Base-by-base conservation (phyloP, 2,113 vertebrate species). In the Globicephala melas region DNA sequence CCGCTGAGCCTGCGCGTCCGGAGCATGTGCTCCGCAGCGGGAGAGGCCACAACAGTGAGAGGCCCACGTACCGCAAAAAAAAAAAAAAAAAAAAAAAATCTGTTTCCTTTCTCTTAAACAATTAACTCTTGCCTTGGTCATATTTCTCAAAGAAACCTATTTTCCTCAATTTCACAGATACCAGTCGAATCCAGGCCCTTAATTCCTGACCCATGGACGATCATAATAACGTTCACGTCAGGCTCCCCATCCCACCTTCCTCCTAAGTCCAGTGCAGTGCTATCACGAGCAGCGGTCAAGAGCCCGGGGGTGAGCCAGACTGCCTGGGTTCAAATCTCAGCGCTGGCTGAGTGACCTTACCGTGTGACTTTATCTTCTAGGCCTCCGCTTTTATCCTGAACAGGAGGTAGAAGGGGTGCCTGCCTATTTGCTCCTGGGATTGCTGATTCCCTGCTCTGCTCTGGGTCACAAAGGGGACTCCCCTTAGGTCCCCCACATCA, bases 61-160 rank as follows among this genome's bases (percentile, higher is more conserved):
- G 44, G 44, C 44, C 44, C 44, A 0, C 10, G 10, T 47, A 11
- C 44, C 44, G 44, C 8, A 9, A 44, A 47, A 44, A 2, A 11
- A 47, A 47, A 2, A 47, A 44, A 47, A 44, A 44, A 10, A 44
- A 41, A 41, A 6, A 41, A 41, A 41, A 41, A 41, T 6, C 6
- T 67, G 88, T 91, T 92, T 97, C 50, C 41, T 92, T 94, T 82
- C 71, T 93, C 70, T 86, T 96, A 87, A 89, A 71, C 36, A 96
- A 94, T 84, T 90, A 90, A 84, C 84, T 76, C 47, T 96, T 91
- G 79, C 38, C 28, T 74, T 58, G 62, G 53, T 89, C 89, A 65
- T 92, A 79, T 90, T 85, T 96, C 71, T 70, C 31, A n/a, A 65
- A 38, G 41, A 96, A 71, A 77, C 53, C 25, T 60, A 25, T 81